Base-by-base conservation (phyloP, 2,888 invertebrate species). In the Barypeithes pellucidus region DNA sequence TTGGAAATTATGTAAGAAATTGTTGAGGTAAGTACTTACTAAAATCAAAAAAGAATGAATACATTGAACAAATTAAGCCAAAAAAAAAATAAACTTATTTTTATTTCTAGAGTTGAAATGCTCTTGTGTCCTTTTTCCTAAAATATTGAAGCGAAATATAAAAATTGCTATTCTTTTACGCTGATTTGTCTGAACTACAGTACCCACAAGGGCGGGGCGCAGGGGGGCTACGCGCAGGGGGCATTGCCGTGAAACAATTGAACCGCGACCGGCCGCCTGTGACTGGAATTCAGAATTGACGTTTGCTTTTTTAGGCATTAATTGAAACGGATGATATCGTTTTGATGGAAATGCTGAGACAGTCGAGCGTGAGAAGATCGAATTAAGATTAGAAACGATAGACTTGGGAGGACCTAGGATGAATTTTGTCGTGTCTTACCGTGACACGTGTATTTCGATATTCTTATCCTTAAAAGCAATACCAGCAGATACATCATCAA, bases 281-380 rank as follows among this genome's bases (percentile, higher is more conserved):
- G 85, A 85, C 84, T 85, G 84, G 85, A 85, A 85, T 85, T 84
- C 82, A 82, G 84, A 85, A 85, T 85, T 84, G 84, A 84, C 84
- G 84, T 84, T 82, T 81, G 79, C 78, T 84, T 85, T 85, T 85
- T 85, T 84, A 84, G 83, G 84, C 81, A 84, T 84, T 84, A 84
- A 85, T 84, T 83, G 84, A 82, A 84, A 84, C 82, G 83, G 82
- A 83, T 82, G 82, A 82, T 83, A 82, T 82, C 84, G 81, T 83
- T 83, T 82, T 84, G 82, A 84, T 84, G 83, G 82, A 84, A 83
- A 82, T 81, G 81, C 79, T 78, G 78, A 76, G 76, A 77, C 78
- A 72, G 60, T 69, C 69, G 73, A 77, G 73, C 78, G 79, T 78
- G 79, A 78, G 79, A 78, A 79, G 77, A 78, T 76, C 67, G 75